phyloP scores from a whole-genome alignment of 2,113 vertebrate species.

The Oxygymnocypris stewartii region DNA sequence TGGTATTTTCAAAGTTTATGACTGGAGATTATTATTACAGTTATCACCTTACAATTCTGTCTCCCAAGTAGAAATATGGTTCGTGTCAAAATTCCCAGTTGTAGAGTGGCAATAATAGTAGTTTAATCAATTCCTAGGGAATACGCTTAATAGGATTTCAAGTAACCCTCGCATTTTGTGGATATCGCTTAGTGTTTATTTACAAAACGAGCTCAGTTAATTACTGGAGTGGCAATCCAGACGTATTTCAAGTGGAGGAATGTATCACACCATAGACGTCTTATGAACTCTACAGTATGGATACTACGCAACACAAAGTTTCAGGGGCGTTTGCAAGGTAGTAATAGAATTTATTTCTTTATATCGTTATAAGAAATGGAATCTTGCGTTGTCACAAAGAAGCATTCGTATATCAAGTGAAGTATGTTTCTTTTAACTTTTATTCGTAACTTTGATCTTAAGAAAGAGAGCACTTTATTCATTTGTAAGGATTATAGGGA shows the following conservation, averaged over 20 bases:
- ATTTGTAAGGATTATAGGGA: slow-evolving; percentile 69
- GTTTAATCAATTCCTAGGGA: background rate
- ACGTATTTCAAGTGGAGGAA: slow-evolving; percentile 16
- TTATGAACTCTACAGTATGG: slow-evolving; percentile 61
- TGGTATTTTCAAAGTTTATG: slow-evolving; percentile 36
- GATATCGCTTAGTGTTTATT: background rate
- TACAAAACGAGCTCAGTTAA: background rate
- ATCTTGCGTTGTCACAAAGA: slow-evolving; percentile 55
- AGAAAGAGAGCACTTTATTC: slow-evolving; percentile 94
- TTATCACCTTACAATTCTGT: slow-evolving; percentile 4
- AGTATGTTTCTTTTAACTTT: slow-evolving; percentile 58
- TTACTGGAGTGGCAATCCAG: slow-evolving; percentile 12
- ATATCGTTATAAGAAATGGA: slow-evolving; percentile 66
- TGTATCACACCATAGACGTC: slow-evolving; percentile 41
- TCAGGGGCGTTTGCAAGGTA: slow-evolving; percentile 42
- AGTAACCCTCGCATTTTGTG: slow-evolving; percentile 4
- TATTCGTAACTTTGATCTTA: slow-evolving; percentile 65
- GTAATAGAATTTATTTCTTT: slow-evolving; percentile 55
- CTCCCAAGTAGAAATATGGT: slow-evolving; percentile 3
- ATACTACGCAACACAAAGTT: slow-evolving; percentile 49
- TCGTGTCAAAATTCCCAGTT: background rate
- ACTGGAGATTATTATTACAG: slow-evolving; percentile 2
- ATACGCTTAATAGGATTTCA: slow-evolving; percentile 1
- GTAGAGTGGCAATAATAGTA: slow-evolving; percentile 34
- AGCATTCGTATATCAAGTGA: slow-evolving; percentile 47